Evolutionary conservation across 2,888 invertebrate genomes (phyloP), one percentile per base, ranked within the genome.

Genomic region (Tillus elongatus): DNA sequence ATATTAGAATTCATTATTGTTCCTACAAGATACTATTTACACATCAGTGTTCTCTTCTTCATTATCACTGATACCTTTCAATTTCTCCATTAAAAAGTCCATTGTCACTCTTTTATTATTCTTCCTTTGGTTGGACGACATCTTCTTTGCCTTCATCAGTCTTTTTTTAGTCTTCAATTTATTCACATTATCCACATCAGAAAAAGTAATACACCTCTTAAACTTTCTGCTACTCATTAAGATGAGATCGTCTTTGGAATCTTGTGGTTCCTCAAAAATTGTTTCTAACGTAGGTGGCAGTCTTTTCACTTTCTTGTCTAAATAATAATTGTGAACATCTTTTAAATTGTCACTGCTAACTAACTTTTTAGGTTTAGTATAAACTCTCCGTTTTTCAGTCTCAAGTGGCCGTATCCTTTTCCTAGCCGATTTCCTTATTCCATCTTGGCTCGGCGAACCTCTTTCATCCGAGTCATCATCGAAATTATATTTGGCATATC

Each of bases 261-360:
- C 43, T 44, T 36, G 40, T 36, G 50, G 47, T 6, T 49, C 47
- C 39, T 50, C 50, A 29, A 42, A 47, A 30, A 47, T 47, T 4
- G 47, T 47, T 39, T 47, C 47, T 32, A 45, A 40, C n/a, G 45
- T 31, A 9, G 44, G 34, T 13, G 45, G 37, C 11, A 37, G 36
- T 42, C 40, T 38, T 16, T 49, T 50, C 6, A 50, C 36, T 41
- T 37, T 45, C 28, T 46, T 49, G 28, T 49, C 46, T 10, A 48
- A 35, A 35, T 48, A 50, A 15, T 47, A 48, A 13, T 41, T 41
- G 15, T 42, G 35, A 16, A 50, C 37, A 2, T 41, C 44, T 24
- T 42, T 42, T 4, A 29, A 31, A 32, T 24, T 37, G n/a, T 26
- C 10, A 15, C 36, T 34, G 9, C 40, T 41, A 26, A 35, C 30